These are phyloP conservation scores for Iguana delicatissima DNA, from an alignment of 2,797 vertebrate species.

Conservation along the genomic window DNA sequence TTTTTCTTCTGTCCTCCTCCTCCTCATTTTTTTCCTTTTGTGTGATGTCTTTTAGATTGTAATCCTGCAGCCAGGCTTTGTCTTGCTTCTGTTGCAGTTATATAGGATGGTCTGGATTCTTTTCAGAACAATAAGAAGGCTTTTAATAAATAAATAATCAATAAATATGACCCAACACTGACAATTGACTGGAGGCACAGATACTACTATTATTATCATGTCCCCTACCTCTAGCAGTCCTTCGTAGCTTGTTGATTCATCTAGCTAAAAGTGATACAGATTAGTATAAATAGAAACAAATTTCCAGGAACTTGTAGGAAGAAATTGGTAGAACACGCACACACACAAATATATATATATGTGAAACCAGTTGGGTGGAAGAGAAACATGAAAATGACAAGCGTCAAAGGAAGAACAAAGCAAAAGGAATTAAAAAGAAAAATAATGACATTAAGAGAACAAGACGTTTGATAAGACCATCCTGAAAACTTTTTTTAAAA, in stretches of 20 bases:
- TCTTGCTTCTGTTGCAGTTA: not conserved
- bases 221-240: not conserved
- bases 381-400: conserved; percentile 1
- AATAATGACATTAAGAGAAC: not conserved
- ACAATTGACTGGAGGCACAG: not conserved
- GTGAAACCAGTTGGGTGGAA: not conserved
- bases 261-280: not conserved
- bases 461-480: not conserved
- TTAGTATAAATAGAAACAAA: not conserved
- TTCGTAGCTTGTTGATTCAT: not conserved
- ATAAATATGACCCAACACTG: too few species aligned
- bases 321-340: not conserved
- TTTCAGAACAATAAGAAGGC: not conserved
- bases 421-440: not conserved
- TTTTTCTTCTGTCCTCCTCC: not conserved
- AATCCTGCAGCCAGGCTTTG: not conserved
- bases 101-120: not conserved
- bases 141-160: not conserved
- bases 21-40: not conserved
- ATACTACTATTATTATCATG: too few species aligned
- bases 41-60: not conserved
- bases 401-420: conserved; percentile 20
- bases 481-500: not conserved
- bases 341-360: too few species aligned
- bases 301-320: not conserved